Conservation (phyloP, 2,797 vertebrate genomes). For the Cyprinella venusta region DNA sequence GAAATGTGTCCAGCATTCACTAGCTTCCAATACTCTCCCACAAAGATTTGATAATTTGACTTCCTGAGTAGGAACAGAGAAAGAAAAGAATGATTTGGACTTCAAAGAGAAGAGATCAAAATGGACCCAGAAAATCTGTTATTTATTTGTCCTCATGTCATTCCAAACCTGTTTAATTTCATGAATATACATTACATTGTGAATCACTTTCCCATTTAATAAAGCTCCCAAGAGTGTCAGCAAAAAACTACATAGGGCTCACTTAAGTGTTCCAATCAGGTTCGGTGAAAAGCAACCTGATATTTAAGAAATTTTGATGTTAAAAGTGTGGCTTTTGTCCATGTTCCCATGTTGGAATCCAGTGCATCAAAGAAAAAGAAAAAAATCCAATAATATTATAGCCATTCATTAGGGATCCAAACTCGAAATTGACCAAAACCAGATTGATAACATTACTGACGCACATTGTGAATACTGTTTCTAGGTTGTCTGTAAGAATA, state of each 20-base stretch:
- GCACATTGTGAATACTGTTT: neutral
- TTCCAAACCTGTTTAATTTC: neutral
- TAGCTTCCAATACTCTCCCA: conserved; percentile 31
- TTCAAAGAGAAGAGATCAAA: neutral
- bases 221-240: neutral
- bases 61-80: conserved; percentile 26
- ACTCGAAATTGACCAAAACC: neutral
- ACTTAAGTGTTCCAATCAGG: neutral
- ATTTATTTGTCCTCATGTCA: neutral
- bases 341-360: neutral
- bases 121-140: neutral
- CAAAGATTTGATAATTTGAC: conserved; percentile 28
- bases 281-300: neutral
- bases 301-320: neutral
- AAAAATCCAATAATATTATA: neutral
- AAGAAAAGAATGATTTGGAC: neutral
- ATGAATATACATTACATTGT: neutral
- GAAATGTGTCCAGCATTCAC: conserved; percentile 34
- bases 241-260: neutral
- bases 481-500: neutral
- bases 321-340: neutral
- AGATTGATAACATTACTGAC: neutral
- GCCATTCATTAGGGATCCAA: neutral
- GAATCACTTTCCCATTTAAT: neutral
- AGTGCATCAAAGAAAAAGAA: neutral